Base-by-base conservation (phyloP, 2,888 invertebrate genomes). In the Sisyra nigra region DNA sequence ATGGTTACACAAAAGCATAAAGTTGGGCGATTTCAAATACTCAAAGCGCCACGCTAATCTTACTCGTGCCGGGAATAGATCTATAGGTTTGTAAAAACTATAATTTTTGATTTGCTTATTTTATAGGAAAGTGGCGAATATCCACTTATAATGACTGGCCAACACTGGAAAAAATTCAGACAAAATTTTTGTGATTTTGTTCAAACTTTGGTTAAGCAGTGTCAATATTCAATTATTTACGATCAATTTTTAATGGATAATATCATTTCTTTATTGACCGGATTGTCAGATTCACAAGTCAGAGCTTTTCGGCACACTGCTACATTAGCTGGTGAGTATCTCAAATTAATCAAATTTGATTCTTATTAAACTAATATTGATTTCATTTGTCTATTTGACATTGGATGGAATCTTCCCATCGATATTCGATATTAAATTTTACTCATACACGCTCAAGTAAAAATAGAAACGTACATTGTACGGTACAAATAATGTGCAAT, bases 171-270 rank as follows among this genome's bases (percentile, higher is more conserved):
- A 63, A 94, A 94, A 63, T 97, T 99, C 59, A 76, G 89, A 42
- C 73, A 80, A 45, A 94, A 91, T 63, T 94, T 97, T 61, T 94
- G 93, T 59, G 97, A 97, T 61, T 97, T 98, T 65, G 89, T 98
- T 6, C 91, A 91, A 65, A 86, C 91, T 1, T 67, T 98, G 45
- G 94, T 99, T 37, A 85, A 89, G 50, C 94, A 96, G 66, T 97
- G 96, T 59, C 97, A 98, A 62, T 93, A 96, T 66, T 91, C 92
- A 41, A 97, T 99, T 50, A 96, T 99, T 57, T 98, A 97, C 54
- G 98, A 98, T 66, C 94, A 96, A 62, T 94, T 92, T 63, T 71
- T 99, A 49, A 97, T 98, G 94, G 98, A 99, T 64, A 94, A 93
- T 60, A 84, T 99, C 8, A 96, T 98, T 54, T 96, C 97, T 0